These are phyloP conservation scores for Crotophaga sulcirostris DNA, from an alignment of 2,113 vertebrate species.

Conservation along the genomic window DNA sequence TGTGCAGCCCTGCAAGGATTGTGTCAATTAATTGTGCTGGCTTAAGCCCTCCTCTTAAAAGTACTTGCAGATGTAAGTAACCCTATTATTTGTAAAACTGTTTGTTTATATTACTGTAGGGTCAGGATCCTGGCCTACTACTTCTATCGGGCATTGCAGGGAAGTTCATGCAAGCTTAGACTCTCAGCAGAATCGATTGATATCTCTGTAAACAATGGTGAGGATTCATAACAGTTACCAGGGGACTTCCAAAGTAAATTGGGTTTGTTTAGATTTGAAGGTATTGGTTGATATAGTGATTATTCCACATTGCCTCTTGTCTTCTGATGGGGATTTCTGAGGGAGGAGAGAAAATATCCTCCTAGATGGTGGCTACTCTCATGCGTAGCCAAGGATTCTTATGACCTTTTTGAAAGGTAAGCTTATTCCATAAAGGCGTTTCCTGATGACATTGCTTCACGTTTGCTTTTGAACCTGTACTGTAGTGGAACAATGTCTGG, in stretches of 20 bases:
- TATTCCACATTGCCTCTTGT: neutral
- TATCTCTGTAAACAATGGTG: neutral
- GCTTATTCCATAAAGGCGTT: neutral
- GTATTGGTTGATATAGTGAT: neutral
- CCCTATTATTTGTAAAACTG: neutral
- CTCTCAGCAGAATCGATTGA: neutral
- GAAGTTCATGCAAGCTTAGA: neutral
- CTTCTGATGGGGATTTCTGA: neutral
- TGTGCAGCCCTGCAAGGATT: neutral
- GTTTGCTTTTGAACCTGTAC: neutral
- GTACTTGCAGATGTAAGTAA: conserved; percentile 34
- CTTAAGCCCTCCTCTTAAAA: neutral
- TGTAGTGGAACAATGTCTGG: neutral
- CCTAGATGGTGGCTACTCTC: neutral
- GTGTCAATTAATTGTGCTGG: conserved; percentile 21
- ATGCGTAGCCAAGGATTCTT: neutral
- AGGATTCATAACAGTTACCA: neutral
- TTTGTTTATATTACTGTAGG: neutral
- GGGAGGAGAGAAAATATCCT: neutral
- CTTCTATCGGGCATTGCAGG: neutral
- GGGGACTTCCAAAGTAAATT: neutral
- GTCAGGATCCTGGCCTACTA: neutral
- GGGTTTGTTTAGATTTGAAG: neutral
- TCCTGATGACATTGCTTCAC: neutral
- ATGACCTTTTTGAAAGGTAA: neutral